phyloP scores from a whole-genome alignment of 2,113 vertebrate genomes.

The Odocoileus virginianus region DNA sequence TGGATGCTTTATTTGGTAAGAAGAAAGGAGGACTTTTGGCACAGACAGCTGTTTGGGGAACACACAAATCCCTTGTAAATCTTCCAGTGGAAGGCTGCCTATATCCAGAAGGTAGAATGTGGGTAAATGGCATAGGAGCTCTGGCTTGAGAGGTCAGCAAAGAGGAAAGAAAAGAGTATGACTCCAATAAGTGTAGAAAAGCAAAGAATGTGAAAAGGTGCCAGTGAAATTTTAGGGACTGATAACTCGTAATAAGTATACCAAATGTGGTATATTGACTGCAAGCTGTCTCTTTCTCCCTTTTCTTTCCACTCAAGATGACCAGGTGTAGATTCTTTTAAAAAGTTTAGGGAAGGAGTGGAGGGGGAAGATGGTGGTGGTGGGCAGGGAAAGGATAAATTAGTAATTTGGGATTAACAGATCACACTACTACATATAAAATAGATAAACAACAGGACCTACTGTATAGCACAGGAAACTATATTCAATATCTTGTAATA shows the following conservation, averaged over 20 bases:
- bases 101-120: neutral
- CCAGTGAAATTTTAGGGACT: neutral
- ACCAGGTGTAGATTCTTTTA: neutral
- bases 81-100: neutral
- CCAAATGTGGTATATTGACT: neutral
- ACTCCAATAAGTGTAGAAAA: neutral
- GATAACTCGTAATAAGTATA: neutral
- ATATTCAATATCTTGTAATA: neutral
- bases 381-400: neutral
- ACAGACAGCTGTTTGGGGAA: neutral
- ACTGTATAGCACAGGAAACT: neutral
- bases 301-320: neutral
- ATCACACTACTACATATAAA: neutral
- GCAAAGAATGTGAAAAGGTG: neutral
- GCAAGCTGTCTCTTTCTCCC: neutral
- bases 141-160: neutral
- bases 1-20: neutral
- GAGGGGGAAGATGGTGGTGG: neutral
- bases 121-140: neutral
- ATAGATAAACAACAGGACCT: neutral
- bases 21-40: neutral
- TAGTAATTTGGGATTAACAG: neutral
- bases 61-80: neutral
- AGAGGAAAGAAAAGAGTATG: neutral
- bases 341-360: neutral